A percentile compares a stretch with the other conserved stretches of the same genome.
phyloP scores from a whole-genome alignment of 2,113 vertebrate species.

The Hassar affinis region DNA sequence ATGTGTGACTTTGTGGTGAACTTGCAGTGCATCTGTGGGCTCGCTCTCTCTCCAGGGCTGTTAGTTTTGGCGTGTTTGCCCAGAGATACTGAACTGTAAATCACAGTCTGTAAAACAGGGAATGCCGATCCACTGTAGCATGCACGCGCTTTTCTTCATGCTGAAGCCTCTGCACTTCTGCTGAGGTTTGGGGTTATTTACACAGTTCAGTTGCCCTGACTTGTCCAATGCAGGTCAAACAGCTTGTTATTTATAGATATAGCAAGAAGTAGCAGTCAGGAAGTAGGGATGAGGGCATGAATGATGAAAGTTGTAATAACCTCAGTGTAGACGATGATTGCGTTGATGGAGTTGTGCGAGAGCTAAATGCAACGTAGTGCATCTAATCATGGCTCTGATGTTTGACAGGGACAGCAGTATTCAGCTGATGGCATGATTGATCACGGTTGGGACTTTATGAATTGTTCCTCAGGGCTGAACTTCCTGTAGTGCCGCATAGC shows the following conservation, averaged over 20 bases:
- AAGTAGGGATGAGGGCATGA: slow-evolving; percentile 21
- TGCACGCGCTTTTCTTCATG: slow-evolving; percentile 53
- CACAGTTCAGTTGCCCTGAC: slow-evolving; percentile 77
- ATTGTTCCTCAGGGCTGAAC: slow-evolving; percentile 85
- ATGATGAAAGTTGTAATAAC: slow-evolving; percentile 37
- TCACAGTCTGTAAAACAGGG: slow-evolving; percentile 79
- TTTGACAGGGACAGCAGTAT: slow-evolving; percentile 18
- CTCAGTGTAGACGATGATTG: slow-evolving; percentile 37
- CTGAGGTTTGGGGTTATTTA: slow-evolving; percentile 77
- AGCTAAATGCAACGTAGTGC: slow-evolving; percentile 1
- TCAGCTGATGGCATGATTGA: slow-evolving; percentile 73
- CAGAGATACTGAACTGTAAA: slow-evolving; percentile 83
- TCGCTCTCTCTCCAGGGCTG: slow-evolving; percentile 84
- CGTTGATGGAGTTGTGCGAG: background rate
- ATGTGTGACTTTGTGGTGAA: slow-evolving; percentile 84
- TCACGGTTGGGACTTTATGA: slow-evolving; percentile 85
- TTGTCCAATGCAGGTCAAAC: slow-evolving; percentile 76
- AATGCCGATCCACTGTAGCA: slow-evolving; percentile 66
- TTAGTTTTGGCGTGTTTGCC: slow-evolving; percentile 87
- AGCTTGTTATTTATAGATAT: slow-evolving; percentile 75
- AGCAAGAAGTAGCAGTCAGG: slow-evolving; percentile 47
- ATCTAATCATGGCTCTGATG: slow-evolving; percentile 11
- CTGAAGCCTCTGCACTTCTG: slow-evolving; percentile 47
- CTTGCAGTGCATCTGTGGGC: slow-evolving; percentile 82
- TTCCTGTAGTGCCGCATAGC: slow-evolving; percentile 79